Conservation (phyloP, 2,113 vertebrate genomes). For the Apistogramma diplotaenia region DNA sequence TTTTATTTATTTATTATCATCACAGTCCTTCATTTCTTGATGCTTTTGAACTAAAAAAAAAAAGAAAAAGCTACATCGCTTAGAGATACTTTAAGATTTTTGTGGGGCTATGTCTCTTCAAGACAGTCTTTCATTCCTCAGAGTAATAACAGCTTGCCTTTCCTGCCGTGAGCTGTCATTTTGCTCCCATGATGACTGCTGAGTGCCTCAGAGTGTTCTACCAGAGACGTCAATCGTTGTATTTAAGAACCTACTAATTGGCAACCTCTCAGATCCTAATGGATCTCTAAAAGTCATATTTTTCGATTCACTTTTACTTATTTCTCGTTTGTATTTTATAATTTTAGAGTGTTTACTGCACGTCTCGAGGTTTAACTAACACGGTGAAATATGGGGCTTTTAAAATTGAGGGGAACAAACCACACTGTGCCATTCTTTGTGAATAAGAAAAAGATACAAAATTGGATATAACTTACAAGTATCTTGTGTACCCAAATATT, state of each 20-base stretch:
- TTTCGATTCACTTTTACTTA: neutral
- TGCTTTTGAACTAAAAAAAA: slow-evolving; percentile 2
- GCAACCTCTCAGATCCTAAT: slow-evolving; percentile 48
- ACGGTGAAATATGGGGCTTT: neutral
- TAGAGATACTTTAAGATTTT: slow-evolving; percentile 3
- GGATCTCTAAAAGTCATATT: slow-evolving; percentile 38
- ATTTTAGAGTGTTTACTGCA: neutral
- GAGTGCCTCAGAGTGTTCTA: slow-evolving; percentile 49
- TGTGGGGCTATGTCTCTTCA: neutral
- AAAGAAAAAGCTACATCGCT: neutral
- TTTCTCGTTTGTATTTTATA: neutral
- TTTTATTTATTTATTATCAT: neutral
- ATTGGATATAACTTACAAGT: neutral
- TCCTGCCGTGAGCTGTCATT: slow-evolving; percentile 50
- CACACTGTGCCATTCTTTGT: neutral
- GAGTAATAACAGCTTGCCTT: slow-evolving; percentile 55
- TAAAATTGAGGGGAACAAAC: neutral
- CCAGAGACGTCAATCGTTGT: slow-evolving; percentile 7
- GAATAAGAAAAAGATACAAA: neutral
- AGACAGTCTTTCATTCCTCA: slow-evolving; percentile 30
- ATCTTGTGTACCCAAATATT: slow-evolving; percentile 1
- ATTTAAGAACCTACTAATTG: slow-evolving; percentile 55
- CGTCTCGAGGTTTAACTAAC: neutral
- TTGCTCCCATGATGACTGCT: slow-evolving; percentile 38
- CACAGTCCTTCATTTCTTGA: neutral